Evolutionary conservation across 2,888 invertebrate species (phyloP), one percentile per base, ranked within the genome.

Genomic region (Agriopis marginaria): DNA sequence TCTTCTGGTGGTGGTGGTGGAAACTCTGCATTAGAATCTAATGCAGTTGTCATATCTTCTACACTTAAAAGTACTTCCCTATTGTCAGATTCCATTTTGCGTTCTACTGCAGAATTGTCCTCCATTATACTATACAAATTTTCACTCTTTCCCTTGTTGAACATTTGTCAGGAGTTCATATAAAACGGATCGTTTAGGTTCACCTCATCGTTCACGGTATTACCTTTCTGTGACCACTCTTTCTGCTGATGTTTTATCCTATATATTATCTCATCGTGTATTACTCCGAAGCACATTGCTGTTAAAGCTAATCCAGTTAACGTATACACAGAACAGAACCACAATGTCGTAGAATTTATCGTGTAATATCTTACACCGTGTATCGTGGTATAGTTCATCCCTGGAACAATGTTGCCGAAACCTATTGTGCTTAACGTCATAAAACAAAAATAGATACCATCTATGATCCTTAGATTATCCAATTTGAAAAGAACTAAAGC

Each of bases 371-470:
- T 93, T 78, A 88, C 94, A 86, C 82, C 95, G 86, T 89, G 95
- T 87, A 89, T 86, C 10, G 92, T 93, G 0, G 93, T 93, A 69
- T 92, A 93, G 70, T 88, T 93, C 85, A 95, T 95, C 44, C 97
- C 97, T 62, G 98, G 97, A 76, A 97, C 95, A 92, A 98, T 96
- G 85, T 97, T 97, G 71, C 98, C 98, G 79, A 98, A 98, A 45
- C 98, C 98, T 83, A 98, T 98, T 14, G 98, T 98, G 82, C 97
- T 98, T 84, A 99, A 95, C 77, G 98, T 97, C 97, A 99, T 98
- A 90, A 99, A 99, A 91, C 98, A 99, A 92, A 99, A 99, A 91
- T 98, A 99, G 83, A 98, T 96, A 74, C 98, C 98, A 86, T 99
- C 98, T 78, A 99, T 93, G 72, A 98, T 96, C 79, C 96, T 95